Conservation (phyloP, 2,888 invertebrate genomes). For the Apodemia duryi region DNA sequence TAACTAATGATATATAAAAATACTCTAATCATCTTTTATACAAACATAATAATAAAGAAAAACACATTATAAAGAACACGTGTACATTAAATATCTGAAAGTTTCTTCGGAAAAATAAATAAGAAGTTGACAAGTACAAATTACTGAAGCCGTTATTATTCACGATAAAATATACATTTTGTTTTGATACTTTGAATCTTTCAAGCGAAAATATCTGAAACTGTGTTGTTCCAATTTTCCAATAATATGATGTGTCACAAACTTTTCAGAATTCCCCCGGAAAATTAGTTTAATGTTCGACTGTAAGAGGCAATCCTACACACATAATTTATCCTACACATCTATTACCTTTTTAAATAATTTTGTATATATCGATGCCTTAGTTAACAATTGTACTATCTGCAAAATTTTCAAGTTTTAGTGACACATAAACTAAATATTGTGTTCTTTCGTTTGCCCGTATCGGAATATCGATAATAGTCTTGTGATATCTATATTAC, state of each 20-base stretch:
- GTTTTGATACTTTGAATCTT: neutral
- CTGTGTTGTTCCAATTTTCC: constrained; percentile 1
- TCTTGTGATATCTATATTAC: no score
- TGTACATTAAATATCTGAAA: neutral
- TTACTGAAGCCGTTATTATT: neutral
- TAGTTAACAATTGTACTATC: no score
- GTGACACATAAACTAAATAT: no score
- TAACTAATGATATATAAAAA: no score
- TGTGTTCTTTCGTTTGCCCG: no score
- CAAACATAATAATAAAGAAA: no score
- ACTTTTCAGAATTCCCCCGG: neutral
- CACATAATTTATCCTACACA: neutral
- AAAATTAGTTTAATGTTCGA: neutral
- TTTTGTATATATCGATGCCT: no score
- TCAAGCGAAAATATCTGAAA: neutral
- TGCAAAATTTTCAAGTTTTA: no score
- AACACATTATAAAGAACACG: neutral
- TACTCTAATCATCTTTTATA: no score
- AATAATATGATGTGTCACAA: neutral
- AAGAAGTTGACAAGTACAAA: neutral
- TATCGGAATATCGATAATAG: no score
- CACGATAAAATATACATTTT: neutral
- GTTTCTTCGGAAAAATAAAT: neutral
- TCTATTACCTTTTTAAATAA: no score
- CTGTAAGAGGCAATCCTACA: neutral